These are phyloP conservation scores for Pituophis catenifer DNA, from an alignment of 2,113 vertebrate genomes.

Conservation along the genomic window DNA sequence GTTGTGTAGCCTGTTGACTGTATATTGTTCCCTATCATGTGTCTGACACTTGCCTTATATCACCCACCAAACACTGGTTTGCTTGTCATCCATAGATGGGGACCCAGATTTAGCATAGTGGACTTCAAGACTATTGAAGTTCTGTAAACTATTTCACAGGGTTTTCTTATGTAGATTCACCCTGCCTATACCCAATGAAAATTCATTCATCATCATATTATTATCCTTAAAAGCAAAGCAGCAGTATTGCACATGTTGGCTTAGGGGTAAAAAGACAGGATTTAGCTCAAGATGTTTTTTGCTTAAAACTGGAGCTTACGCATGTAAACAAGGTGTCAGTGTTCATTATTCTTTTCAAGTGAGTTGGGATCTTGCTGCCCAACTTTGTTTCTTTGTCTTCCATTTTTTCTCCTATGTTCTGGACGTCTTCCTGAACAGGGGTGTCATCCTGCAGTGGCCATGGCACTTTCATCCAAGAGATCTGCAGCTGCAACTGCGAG, in stretches of 20 bases:
- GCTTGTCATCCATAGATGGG: not conserved
- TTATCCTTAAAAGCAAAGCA: not conserved
- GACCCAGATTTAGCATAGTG: not conserved
- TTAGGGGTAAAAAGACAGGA: not conserved
- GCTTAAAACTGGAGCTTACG: not conserved
- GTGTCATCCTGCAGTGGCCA: constrained; percentile 71
- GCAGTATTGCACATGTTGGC: not conserved
- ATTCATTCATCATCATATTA: not conserved
- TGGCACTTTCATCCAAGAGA: constrained; percentile 70
- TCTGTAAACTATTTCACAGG: not conserved
- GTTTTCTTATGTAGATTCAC: not conserved
- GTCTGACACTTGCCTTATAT: not conserved
- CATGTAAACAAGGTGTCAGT: not conserved
- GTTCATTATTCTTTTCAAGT: not conserved
- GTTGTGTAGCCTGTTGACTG: not conserved
- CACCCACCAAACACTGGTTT: not conserved
- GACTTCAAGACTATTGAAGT: not conserved
- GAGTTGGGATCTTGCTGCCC: too few species aligned
- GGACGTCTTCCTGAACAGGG: constrained; percentile 49
- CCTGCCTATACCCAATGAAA: not conserved
- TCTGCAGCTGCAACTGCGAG: constrained; percentile 78
- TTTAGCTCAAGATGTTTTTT: not conserved
- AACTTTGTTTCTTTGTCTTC: not conserved
- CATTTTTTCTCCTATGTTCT: not conserved
- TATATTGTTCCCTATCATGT: not conserved